These are phyloP conservation scores for Sarcophaga variegata DNA, from an alignment of 2,888 invertebrate species.

Conservation along the genomic window DNA sequence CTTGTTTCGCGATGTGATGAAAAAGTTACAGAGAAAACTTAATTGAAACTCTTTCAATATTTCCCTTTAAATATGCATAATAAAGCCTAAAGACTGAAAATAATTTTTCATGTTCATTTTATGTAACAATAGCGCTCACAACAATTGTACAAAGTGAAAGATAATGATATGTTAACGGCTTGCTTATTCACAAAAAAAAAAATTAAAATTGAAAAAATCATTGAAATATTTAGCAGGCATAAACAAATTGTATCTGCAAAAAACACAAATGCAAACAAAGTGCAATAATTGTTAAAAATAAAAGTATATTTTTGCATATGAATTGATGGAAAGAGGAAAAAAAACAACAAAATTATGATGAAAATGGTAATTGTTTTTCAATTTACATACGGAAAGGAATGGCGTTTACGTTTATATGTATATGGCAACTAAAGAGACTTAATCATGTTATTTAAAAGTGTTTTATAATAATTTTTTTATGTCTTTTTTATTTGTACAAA, in stretches of 20 bases:
- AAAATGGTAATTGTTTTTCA: constrained; percentile 26
- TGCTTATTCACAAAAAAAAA: neutral
- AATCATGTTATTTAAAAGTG: neutral
- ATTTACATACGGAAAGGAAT: too few species aligned
- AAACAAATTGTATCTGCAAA: constrained; percentile 13
- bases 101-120: constrained; percentile 42
- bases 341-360: neutral
- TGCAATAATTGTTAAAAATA: neutral
- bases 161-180: constrained; percentile 64
- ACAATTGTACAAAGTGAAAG: constrained; percentile 64
- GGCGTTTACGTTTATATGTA: too few species aligned
- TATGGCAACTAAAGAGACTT: too few species aligned
- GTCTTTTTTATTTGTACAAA: too few species aligned
- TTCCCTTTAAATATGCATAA: constrained; percentile 40
- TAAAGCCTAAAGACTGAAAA: constrained; percentile 53
- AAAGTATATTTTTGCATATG: constrained; percentile 31
- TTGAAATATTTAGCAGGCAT: constrained; percentile 5
- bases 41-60: constrained; percentile 52
- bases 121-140: constrained; percentile 24
- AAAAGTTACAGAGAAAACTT: constrained; percentile 27
- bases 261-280: neutral
- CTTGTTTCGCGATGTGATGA: neutral
- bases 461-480: neutral
- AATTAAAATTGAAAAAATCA: neutral
- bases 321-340: constrained; percentile 16